A percentile compares a stretch with the other conserved stretches of the same genome.
Evolutionary conservation across 2,113 vertebrate genomes (phyloP).

Genomic region (Megalops atlanticus): DNA sequence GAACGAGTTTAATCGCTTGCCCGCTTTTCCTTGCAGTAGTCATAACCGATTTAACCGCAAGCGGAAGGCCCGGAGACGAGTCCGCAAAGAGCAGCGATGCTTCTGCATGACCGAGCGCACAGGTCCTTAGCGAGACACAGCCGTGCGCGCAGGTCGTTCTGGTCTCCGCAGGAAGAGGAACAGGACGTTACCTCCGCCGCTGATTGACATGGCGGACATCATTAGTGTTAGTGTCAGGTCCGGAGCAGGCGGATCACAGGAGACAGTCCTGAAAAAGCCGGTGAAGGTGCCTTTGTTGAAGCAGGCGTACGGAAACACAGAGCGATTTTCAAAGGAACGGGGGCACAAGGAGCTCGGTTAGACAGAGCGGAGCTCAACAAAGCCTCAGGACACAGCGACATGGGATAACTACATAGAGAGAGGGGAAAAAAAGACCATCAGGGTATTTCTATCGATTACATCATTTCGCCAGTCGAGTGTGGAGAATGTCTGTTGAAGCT

Average conservation of each 20-base stretch:
- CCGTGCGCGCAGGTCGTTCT: neutral
- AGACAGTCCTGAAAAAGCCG: neutral
- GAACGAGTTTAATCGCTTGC: too few species aligned
- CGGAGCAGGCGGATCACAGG: neutral
- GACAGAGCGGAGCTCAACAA: neutral
- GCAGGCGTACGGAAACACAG: neutral
- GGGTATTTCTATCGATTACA: neutral
- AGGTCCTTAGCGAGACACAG: neutral
- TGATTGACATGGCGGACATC: neutral
- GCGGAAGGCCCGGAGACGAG: too few species aligned
- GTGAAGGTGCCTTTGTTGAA: neutral
- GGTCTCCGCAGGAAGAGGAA: neutral
- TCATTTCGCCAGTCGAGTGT: neutral
- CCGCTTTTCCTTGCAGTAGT: too few species aligned
- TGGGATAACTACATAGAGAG: too few species aligned
- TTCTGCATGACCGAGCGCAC: neutral
- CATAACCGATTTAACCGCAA: too few species aligned
- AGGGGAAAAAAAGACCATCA: too few species aligned
- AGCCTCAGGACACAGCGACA: too few species aligned
- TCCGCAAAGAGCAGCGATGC: too few species aligned
- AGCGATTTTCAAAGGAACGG: neutral
- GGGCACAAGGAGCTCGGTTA: neutral
- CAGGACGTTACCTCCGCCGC: neutral
- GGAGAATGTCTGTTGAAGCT: neutral
- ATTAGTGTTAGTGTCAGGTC: neutral